A percentile compares a stretch with the other conserved stretches of the same genome.
phyloP scores from a whole-genome alignment of 2,113 vertebrate genomes.

The Mormyrus lacerda region DNA sequence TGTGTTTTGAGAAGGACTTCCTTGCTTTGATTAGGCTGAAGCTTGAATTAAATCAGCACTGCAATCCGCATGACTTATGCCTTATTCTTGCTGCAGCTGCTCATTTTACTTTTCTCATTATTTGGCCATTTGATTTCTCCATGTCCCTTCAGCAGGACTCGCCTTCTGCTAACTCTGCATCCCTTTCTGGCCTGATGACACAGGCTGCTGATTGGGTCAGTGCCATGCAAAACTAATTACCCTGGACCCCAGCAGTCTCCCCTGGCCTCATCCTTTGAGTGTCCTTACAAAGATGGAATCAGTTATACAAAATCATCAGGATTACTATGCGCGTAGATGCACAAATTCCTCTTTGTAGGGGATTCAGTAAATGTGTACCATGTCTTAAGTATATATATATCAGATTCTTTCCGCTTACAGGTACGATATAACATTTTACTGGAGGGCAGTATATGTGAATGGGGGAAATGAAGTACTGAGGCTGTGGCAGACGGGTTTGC shows the following conservation, averaged over 20 bases:
- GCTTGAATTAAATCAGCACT: slow-evolving; percentile 9
- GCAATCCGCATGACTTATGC: neutral
- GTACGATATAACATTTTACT: neutral
- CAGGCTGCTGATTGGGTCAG: neutral
- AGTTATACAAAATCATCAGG: neutral
- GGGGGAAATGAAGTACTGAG: neutral
- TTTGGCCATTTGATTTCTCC: neutral
- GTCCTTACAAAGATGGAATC: neutral
- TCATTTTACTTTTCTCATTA: neutral
- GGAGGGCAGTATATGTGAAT: neutral
- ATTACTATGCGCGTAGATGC: neutral
- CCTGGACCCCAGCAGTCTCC: neutral
- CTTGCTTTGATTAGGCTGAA: slow-evolving; percentile 5
- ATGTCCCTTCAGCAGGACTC: neutral
- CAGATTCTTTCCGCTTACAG: neutral
- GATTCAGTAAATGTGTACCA: neutral
- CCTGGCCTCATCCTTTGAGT: neutral
- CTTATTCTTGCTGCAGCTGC: neutral
- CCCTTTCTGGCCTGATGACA: neutral
- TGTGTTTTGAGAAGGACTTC: neutral
- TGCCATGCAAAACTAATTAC: neutral
- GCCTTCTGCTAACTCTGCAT: neutral
- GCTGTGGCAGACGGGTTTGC: neutral
- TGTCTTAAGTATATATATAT: neutral
- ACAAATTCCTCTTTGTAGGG: neutral